Evolutionary conservation across 1,140 invertebrate species (phyloP).

Genomic region (Adelges cooleyi): DNA sequence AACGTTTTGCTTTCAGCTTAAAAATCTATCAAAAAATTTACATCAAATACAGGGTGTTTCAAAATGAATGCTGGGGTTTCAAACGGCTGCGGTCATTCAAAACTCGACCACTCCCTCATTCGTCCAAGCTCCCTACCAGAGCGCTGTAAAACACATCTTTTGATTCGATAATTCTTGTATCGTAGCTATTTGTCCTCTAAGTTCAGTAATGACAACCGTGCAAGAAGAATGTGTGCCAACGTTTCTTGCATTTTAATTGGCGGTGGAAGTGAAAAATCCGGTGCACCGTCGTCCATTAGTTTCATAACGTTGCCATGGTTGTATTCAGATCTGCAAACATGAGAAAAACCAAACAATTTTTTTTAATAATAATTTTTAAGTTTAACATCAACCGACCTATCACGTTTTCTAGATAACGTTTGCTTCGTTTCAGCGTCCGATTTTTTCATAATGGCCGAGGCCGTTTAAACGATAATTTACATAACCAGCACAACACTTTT

Average conservation of each 20-base stretch:
- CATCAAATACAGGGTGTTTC: no score
- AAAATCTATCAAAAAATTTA: slow-evolving; percentile 60
- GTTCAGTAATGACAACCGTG: slow-evolving; percentile 83
- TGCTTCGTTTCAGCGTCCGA: slow-evolving; percentile 53
- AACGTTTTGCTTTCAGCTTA: slow-evolving; percentile 83
- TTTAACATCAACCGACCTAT: slow-evolving; percentile 5
- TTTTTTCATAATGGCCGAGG: slow-evolving; percentile 82
- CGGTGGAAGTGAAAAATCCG: slow-evolving; percentile 31
- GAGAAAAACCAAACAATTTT: no score
- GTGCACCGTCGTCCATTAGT: slow-evolving; percentile 7
- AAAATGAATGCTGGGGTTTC: not conserved
- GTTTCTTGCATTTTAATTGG: slow-evolving; percentile 33
- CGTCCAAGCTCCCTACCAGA: slow-evolving; percentile 83
- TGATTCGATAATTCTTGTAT: slow-evolving; percentile 76
- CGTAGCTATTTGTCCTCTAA: slow-evolving; percentile 85
- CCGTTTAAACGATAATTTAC: slow-evolving; percentile 88
- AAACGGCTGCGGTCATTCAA: not conserved
- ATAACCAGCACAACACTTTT: slow-evolving; percentile 90
- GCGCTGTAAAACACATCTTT: slow-evolving; percentile 77
- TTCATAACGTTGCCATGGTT: slow-evolving; percentile 16
- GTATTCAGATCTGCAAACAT: not conserved
- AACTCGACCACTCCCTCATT: slow-evolving; percentile 43
- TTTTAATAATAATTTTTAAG: no score
- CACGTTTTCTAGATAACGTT: slow-evolving; percentile 20
- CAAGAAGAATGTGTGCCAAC: slow-evolving; percentile 79